Percentiles rank a stretch among this genome's conserved stretches.
phyloP scores from a whole-genome alignment of 37 sponge, comb jelly and placozoan species.

The Diacarnus erythraeanus region DNA sequence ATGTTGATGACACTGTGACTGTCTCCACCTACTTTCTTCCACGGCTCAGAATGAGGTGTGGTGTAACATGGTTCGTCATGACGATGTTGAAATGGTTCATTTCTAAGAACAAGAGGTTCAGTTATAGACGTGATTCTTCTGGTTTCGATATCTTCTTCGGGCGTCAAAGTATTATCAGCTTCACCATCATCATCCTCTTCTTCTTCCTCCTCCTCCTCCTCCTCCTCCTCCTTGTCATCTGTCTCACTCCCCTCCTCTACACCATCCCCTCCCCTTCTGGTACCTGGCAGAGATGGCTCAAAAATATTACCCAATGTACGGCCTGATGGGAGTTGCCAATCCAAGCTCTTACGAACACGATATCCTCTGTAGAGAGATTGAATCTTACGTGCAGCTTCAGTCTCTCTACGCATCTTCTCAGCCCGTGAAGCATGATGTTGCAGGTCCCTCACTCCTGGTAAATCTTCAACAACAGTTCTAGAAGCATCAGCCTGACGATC shows the following conservation, averaged over 20 bases:
- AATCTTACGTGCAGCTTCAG: conserved; percentile 54
- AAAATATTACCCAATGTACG: conserved; percentile 1
- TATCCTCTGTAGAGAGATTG: conserved; percentile 70
- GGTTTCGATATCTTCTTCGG: neutral
- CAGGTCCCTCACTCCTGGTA: conserved; percentile 56
- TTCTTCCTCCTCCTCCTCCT: neutral
- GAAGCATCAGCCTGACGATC: neutral
- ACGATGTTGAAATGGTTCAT: neutral
- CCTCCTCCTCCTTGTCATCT: neutral
- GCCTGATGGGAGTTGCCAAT: conserved; percentile 21
- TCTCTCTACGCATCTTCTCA: conserved; percentile 4
- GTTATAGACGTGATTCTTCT: neutral
- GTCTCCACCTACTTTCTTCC: conserved; percentile 70
- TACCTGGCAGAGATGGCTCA: neutral
- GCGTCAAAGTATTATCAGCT: neutral
- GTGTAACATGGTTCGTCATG: neutral
- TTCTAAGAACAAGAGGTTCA: neutral
- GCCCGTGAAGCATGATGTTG: conserved; percentile 20
- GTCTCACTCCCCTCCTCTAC: conserved; percentile 8
- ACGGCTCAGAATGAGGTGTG: neutral
- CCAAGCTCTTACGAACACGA: conserved; percentile 38
- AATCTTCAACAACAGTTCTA: neutral
- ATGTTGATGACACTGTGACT: conserved; percentile 70
- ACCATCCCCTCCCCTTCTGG: conserved; percentile 7
- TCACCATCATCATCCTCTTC: too few species aligned